Conservation (phyloP, 2,113 vertebrate species). For the Sitta europaea region DNA sequence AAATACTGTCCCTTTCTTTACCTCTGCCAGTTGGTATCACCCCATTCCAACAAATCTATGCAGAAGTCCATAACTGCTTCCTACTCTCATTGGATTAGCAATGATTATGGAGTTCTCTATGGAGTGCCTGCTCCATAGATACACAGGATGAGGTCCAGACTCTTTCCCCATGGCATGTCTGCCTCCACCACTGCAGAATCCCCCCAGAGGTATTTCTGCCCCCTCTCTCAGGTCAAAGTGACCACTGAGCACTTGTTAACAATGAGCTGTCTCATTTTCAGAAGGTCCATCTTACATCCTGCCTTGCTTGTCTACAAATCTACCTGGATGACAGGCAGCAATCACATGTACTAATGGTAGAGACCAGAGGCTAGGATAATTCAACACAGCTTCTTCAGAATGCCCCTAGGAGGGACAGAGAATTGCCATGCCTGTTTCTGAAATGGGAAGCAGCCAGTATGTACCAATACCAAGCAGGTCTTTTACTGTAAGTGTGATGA, state of each 20-base stretch:
- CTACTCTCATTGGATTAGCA: not conserved
- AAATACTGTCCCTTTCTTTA: not conserved
- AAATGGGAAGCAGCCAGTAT: not conserved
- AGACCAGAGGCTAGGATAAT: not conserved
- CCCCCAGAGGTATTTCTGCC: not conserved
- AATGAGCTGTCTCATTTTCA: not conserved
- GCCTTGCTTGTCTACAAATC: not conserved
- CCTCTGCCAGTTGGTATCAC: not conserved
- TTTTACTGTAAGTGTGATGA: not conserved
- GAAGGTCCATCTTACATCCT: not conserved
- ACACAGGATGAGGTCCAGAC: not conserved
- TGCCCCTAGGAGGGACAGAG: not conserved
- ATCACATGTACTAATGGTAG: not conserved
- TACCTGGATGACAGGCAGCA: not conserved
- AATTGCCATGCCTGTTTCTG: not conserved
- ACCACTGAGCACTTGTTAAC: rapidly evolving
- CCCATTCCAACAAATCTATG: constrained; percentile 4
- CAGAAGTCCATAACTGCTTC: not conserved
- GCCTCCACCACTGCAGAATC: not conserved
- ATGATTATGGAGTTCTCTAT: too few species aligned
- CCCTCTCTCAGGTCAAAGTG: not conserved
- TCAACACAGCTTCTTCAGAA: not conserved
- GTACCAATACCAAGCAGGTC: not conserved
- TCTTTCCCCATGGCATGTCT: not conserved
- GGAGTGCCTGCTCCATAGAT: not conserved